Evolutionary conservation across 2,888 invertebrate genomes (phyloP), one percentile per base, ranked within the genome.

Genomic region (Glyphotaelius pellucidus): DNA sequence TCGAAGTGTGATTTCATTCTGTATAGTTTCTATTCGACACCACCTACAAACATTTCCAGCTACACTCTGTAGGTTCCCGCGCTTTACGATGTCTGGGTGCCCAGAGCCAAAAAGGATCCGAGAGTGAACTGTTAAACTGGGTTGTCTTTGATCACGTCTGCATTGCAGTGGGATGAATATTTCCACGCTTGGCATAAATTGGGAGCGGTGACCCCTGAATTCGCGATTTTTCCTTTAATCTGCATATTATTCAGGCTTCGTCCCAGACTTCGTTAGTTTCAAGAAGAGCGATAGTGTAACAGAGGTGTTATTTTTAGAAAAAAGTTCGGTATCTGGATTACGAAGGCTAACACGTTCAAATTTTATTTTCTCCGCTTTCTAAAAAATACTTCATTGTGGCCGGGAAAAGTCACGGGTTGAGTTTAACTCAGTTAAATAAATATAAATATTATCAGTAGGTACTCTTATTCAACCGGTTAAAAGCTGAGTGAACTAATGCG

Each of bases 141-240:
- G 83, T 83, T 83, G 35, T 83, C 83, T 83, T 83, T 35, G 83
- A 83, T 83, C 83, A 83, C 38, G 83, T 35, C 83, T 83, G 83
- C 83, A 83, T 83, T 83, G 83, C 83, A 83, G 83, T 81, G 81
- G 32, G 83, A 83, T 83, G 83, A 83, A 83, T 83, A 83, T 83
- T 83, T 83, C 83, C 83, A 32, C 83, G 83, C 83, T 83, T 83
- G 83, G 83, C 83, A 38, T 35, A 83, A 83, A 83, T 83, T 83
- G 83, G 25, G 38, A n/a, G 83, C 83, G 38, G 38, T 38, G 83
- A 83, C 83, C 83, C 38, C 35, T 38, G 83, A 35, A 83, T 83
- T 35, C 35, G 25, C 83, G 38, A 83, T 83, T 83, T 83, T 38
- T 35, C 32, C 83, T 83, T n/a, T 35, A 83, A 83, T 83, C 32